Evolutionary conservation across 2,888 invertebrate genomes (phyloP).

Genomic region (Himalopsyche kuldschensis): DNA sequence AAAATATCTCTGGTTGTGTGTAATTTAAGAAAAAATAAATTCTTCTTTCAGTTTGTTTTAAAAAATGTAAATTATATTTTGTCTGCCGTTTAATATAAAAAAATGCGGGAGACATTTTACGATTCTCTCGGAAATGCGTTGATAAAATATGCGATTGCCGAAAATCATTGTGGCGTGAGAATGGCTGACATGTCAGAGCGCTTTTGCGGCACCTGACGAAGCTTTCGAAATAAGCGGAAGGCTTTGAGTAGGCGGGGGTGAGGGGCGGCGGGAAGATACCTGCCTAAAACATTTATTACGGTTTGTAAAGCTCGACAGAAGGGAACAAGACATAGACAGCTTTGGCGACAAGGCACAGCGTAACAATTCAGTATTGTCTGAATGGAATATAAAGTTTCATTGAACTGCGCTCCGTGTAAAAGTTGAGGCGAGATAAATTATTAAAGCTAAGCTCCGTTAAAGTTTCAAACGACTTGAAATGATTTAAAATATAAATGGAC

Average conservation of each 20-base stretch:
- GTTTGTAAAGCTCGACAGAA: not conserved
- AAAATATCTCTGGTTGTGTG: not conserved
- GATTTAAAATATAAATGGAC: not conserved
- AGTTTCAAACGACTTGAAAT: not conserved
- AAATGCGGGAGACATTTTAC: not conserved
- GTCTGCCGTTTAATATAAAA: not conserved
- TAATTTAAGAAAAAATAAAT: not conserved
- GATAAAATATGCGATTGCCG: conserved; percentile 1
- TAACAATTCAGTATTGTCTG: not conserved
- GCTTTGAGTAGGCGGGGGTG: not conserved
- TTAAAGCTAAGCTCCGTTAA: not conserved
- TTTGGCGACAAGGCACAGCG: not conserved
- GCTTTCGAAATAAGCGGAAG: not conserved
- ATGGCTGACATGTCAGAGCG: conserved; percentile 16
- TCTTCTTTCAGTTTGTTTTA: not conserved
- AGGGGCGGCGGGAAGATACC: not conserved
- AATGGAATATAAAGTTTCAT: not conserved
- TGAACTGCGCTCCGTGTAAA: not conserved
- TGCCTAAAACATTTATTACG: conserved; percentile 16
- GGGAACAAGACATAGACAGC: not conserved
- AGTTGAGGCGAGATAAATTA: not conserved
- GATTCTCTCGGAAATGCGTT: not conserved
- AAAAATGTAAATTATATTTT: not conserved
- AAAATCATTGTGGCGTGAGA: conserved; percentile 1
- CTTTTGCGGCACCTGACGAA: conserved; percentile 7